phyloP scores from a whole-genome alignment of 2,113 vertebrate genomes.

The Psittacus erithacus region DNA sequence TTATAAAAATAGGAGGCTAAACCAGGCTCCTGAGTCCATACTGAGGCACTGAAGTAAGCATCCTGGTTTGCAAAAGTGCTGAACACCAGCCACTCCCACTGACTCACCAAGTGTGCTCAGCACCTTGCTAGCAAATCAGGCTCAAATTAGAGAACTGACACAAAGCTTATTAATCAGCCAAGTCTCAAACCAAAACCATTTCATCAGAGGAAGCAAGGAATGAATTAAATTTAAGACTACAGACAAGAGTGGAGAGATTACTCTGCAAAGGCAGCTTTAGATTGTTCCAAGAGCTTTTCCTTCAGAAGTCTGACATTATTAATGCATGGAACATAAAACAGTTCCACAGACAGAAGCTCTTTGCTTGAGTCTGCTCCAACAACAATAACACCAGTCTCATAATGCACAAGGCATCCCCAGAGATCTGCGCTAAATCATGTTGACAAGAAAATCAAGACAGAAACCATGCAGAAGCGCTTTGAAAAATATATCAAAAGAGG shows the following conservation, averaged over 20 bases:
- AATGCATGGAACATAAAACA: neutral
- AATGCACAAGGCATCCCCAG: neutral
- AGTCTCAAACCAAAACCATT: neutral
- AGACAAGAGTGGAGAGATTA: neutral
- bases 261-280: neutral
- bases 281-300: neutral
- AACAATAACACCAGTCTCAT: neutral
- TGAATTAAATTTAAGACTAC: neutral
- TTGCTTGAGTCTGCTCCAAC: neutral
- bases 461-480: conserved; percentile 26
- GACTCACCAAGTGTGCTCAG: neutral
- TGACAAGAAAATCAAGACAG: conserved; percentile 50
- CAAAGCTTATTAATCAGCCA: neutral
- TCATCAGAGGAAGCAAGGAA: neutral
- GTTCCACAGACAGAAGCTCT: conserved; percentile 15
- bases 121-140: conserved; percentile 6
- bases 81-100: conserved; percentile 37
- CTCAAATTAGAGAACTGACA: conserved; percentile 11
- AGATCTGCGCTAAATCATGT: conserved; percentile 42
- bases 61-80: conserved; percentile 28
- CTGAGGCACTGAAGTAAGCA: neutral
- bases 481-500: conserved; percentile 28
- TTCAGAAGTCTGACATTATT: conserved; percentile 27
- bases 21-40: neutral
- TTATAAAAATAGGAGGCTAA: conserved; percentile 41